phyloP scores from a whole-genome alignment of 2,797 vertebrate genomes.

The Bufotes viridis region DNA sequence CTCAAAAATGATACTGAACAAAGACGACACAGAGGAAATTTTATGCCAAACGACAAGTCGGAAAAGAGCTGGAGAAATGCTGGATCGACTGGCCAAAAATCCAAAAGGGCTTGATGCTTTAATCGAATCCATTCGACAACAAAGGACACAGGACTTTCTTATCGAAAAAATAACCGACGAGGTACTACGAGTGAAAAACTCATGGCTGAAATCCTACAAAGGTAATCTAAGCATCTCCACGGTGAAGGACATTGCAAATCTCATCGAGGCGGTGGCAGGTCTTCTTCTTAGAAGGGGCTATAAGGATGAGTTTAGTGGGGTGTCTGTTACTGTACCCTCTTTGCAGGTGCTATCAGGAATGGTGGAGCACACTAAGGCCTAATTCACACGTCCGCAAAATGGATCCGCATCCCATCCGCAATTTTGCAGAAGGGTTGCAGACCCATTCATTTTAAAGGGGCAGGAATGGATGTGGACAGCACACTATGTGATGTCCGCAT shows the following conservation, averaged over 20 bases:
- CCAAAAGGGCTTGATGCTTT: conserved; percentile 89
- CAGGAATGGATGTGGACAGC: too few relatives aligned
- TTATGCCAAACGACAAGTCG: conserved; percentile 85
- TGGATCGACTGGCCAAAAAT: conserved; percentile 93
- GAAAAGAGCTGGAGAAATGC: conserved; percentile 84
- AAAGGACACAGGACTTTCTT: conserved; percentile 90
- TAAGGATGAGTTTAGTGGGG: too few relatives aligned
- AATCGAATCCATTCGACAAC: conserved; percentile 87
- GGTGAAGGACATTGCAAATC: not conserved
- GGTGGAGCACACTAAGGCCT: too few relatives aligned
- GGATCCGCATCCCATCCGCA: too few relatives aligned
- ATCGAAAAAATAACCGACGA: conserved; percentile 94
- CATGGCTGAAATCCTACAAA: conserved; percentile 87
- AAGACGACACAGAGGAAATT: conserved; percentile 95
- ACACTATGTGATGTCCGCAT: too few relatives aligned
- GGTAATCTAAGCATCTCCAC: conserved; percentile 70
- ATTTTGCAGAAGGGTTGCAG: too few relatives aligned
- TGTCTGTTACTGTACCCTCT: too few relatives aligned
- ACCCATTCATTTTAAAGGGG: too few relatives aligned
- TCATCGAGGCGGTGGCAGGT: not conserved
- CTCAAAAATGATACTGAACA: conserved; percentile 89
- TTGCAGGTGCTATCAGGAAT: too few relatives aligned
- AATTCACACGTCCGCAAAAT: too few relatives aligned
- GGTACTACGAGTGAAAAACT: conserved; percentile 89
- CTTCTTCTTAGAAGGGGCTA: not conserved